A percentile compares a stretch with the other conserved stretches of the same genome.
These are phyloP conservation scores for Lethrus apterus DNA, from an alignment of 1,140 invertebrate species.

Conservation along the genomic window DNA sequence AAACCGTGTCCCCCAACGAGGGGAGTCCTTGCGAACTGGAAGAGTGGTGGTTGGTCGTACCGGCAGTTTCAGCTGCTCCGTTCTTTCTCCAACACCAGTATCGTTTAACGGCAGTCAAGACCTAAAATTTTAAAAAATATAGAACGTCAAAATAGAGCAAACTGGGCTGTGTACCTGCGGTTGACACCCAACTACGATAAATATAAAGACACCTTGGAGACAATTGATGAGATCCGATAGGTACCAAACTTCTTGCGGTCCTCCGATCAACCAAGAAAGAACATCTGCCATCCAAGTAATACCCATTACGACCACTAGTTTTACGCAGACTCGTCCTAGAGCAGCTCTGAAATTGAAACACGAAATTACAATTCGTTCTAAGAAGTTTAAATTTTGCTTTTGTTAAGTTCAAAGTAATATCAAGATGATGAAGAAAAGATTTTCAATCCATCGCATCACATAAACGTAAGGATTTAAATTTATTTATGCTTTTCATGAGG, in stretches of 20 bases:
- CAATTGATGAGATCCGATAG: constrained; percentile 74
- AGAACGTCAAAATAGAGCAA: not conserved
- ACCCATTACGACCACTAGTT: constrained; percentile 79
- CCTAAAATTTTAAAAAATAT: constrained; percentile 38
- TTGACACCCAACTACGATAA: constrained; percentile 80
- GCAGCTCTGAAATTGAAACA: constrained; percentile 58
- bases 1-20: constrained; percentile 65
- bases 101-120: constrained; percentile 59
- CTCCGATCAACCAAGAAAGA: constrained; percentile 64
- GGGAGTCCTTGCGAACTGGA: constrained; percentile 66
- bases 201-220: constrained; percentile 82
- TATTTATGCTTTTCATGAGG: no score
- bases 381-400: no score
- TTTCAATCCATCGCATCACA: no score
- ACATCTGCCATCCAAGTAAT: constrained; percentile 79
- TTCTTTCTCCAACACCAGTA: constrained; percentile 54
- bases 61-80: constrained; percentile 45
- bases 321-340: constrained; percentile 69
- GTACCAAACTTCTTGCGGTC: constrained; percentile 70
- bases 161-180: constrained; percentile 57
- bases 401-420: no score
- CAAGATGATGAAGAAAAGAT: no score
- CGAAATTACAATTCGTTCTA: no score
- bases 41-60: constrained; percentile 50
- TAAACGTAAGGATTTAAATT: no score